These are phyloP conservation scores for Sorex fumeus DNA, from an alignment of 2,113 vertebrate genomes.

Conservation along the genomic window DNA sequence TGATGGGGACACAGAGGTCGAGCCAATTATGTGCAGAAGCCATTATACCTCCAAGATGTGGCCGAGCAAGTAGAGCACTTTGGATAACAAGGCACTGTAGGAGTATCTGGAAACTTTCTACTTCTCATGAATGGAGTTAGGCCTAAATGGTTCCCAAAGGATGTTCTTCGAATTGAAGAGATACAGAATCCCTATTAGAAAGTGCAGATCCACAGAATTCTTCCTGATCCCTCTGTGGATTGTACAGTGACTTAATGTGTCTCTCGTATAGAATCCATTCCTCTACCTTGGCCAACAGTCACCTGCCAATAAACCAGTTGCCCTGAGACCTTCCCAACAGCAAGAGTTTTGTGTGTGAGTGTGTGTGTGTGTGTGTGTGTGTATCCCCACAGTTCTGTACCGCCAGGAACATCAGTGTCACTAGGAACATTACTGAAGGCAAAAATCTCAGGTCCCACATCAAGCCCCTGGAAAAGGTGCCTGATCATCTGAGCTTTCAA, in stretches of 20 bases:
- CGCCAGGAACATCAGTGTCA: background rate
- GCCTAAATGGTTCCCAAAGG: background rate
- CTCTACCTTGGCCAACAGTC: background rate
- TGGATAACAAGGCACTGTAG: background rate
- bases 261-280: background rate
- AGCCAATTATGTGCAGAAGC: background rate
- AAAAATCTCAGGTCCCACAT: background rate
- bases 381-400: too few relatives aligned
- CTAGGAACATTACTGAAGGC: too few relatives aligned
- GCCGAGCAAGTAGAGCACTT: background rate
- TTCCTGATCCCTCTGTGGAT: background rate
- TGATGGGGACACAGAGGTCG: background rate
- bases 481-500: background rate
- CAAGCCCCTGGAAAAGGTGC: background rate
- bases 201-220: background rate
- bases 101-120: background rate
- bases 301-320: background rate
- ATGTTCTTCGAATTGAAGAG: background rate
- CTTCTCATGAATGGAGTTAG: background rate
- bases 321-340: background rate
- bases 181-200: background rate
- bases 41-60: background rate
- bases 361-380: background rate
- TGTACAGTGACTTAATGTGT: background rate
- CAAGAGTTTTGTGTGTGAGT: background rate